Evolutionary conservation across 1,140 invertebrate genomes (phyloP).

Genomic region (Bombus consobrinus): DNA sequence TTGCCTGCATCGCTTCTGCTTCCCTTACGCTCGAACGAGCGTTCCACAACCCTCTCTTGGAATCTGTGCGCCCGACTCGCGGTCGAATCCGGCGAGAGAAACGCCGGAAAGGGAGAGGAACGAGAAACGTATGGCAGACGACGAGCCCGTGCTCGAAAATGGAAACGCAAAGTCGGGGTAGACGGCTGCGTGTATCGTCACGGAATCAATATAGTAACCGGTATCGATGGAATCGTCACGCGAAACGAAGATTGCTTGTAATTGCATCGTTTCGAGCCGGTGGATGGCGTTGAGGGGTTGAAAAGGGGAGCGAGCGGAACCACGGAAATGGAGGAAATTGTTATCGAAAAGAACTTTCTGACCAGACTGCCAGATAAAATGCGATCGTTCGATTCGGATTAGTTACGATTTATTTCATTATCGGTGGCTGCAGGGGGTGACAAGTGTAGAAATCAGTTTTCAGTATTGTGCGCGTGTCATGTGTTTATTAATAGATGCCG

Average conservation of each 20-base stretch:
- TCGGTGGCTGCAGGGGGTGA: neutral
- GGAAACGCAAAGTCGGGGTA: neutral
- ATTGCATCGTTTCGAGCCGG: constrained; percentile 39
- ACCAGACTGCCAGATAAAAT: neutral
- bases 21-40: no score
- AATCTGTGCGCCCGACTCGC: neutral
- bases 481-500: constrained; percentile 6
- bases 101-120: neutral
- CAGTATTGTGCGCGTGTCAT: neutral
- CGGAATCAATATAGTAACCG: constrained; percentile 26
- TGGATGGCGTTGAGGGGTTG: neutral
- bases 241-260: constrained; percentile 47
- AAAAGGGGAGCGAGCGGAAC: no score
- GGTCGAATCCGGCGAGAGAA: neutral
- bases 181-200: neutral
- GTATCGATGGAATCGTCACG: constrained; percentile 35
- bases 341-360: constrained; percentile 29
- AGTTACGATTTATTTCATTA: constrained; percentile 28
- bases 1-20: no score
- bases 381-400: constrained; percentile 11
- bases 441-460: no score
- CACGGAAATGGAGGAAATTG: constrained; percentile 29
- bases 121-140: neutral
- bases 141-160: neutral
- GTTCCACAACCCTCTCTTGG: neutral